Evolutionary conservation across 2,113 vertebrate genomes (phyloP).

Genomic region (Datnioides undecimradiatus): DNA sequence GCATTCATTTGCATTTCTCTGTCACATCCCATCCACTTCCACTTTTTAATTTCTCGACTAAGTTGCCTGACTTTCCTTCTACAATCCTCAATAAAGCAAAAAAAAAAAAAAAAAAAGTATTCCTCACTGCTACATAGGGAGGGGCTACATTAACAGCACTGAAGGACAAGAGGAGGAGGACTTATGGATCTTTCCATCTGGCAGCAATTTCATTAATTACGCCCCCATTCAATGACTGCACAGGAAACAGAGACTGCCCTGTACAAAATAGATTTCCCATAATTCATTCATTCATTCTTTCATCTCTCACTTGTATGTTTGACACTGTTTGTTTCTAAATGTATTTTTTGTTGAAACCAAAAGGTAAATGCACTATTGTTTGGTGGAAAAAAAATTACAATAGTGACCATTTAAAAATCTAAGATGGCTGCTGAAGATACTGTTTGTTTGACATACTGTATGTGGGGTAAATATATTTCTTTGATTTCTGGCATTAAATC

Average conservation of each 20-base stretch:
- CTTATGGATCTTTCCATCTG: conserved; percentile 55
- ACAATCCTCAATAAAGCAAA: conserved; percentile 2
- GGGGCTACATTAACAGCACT: conserved; percentile 54
- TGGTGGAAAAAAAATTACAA: too few species aligned
- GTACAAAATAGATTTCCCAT: conserved; percentile 62
- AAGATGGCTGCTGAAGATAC: too few species aligned
- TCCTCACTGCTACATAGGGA: neutral
- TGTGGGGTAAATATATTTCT: too few species aligned
- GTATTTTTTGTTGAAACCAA: conserved; percentile 32
- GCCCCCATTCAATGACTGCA: conserved; percentile 56
- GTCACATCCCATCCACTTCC: neutral
- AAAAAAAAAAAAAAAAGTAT: neutral
- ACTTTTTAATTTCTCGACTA: neutral
- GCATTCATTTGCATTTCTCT: neutral
- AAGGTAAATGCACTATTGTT: conserved; percentile 8
- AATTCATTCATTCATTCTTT: conserved; percentile 29
- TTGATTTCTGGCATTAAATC: too few species aligned
- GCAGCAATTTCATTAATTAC: conserved; percentile 77
- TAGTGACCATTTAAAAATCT: too few species aligned
- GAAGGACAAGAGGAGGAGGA: conserved; percentile 54
- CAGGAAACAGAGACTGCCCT: conserved; percentile 52
- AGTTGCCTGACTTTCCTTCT: neutral
- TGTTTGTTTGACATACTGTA: too few species aligned
- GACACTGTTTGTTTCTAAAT: conserved; percentile 52
- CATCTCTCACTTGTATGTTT: conserved; percentile 49